phyloP scores from a whole-genome alignment of 2,113 vertebrate genomes.

The Carassius carassius region DNA sequence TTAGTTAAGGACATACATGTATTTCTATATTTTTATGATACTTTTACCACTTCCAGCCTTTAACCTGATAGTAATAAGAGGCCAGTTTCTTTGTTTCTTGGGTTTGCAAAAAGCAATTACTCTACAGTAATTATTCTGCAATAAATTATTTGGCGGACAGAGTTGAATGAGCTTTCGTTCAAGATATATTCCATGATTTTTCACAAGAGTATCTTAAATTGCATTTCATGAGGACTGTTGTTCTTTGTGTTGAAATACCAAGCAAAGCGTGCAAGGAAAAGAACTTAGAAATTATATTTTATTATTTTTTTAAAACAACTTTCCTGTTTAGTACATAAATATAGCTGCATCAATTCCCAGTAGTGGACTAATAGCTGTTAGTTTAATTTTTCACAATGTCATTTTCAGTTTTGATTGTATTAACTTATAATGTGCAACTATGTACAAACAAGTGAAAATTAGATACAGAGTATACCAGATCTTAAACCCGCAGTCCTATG shows the following conservation, averaged over 20 bases:
- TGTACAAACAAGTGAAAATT: neutral
- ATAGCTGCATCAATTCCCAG: neutral
- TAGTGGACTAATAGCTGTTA: neutral
- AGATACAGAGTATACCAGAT: neutral
- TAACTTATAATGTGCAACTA: neutral
- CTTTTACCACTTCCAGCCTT: neutral
- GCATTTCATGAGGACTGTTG: neutral
- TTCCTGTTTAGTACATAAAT: neutral
- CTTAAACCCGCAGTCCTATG: neutral
- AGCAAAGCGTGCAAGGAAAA: neutral
- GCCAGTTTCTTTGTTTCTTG: neutral
- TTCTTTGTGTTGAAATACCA: neutral
- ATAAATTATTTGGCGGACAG: constrained; percentile 1
- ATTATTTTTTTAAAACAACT: neutral
- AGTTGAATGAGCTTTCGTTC: neutral
- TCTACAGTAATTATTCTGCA: constrained; percentile 8
- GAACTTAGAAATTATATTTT: neutral
- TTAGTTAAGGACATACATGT: neutral
- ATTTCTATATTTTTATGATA: neutral
- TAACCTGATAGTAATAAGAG: neutral
- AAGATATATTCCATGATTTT: neutral
- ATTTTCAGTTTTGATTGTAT: neutral
- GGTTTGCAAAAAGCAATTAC: neutral
- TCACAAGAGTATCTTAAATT: neutral
- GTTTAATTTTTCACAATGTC: neutral